Percentiles rank a stretch among this genome's conserved stretches.
phyloP scores from a whole-genome alignment of 2,888 invertebrate species.

The Coleophora flavipennella region DNA sequence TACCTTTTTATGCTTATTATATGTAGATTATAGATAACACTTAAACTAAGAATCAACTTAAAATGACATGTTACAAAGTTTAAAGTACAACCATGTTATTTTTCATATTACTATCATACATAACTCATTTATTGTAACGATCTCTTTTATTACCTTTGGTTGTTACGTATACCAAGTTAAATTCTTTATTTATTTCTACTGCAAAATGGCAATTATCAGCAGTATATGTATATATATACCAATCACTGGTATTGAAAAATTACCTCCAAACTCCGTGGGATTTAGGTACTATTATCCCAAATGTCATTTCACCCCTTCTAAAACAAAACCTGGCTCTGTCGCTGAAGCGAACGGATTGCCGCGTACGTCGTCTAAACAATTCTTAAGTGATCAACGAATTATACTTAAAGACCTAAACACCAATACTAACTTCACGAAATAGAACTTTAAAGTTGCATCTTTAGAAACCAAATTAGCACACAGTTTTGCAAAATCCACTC shows the following conservation, averaged over 20 bases:
- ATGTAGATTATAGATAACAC: no score
- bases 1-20: no score
- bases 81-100: no score
- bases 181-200: no score
- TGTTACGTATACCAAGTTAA: no score
- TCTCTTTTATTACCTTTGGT: no score
- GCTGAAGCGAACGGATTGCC: conserved; percentile 62
- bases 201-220: no score
- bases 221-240: no score
- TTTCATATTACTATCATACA: no score
- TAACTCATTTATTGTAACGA: no score
- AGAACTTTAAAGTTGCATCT: conserved; percentile 10
- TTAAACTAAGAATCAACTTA: no score
- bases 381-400: conserved; percentile 47
- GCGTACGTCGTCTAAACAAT: conserved; percentile 62
- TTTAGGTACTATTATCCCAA: conserved; percentile 53
- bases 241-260: conserved; percentile 61
- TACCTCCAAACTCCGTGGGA: conserved; percentile 46
- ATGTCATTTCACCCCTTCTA: conserved; percentile 66
- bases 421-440: conserved; percentile 9
- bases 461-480: conserved; percentile 14
- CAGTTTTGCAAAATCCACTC: conserved; percentile 16
- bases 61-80: no score
- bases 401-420: conserved; percentile 27
- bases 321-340: conserved; percentile 60